Evolutionary conservation across 1,140 invertebrate species (phyloP), one percentile per base, ranked within the genome.

Genomic region (Philaenus spumarius): DNA sequence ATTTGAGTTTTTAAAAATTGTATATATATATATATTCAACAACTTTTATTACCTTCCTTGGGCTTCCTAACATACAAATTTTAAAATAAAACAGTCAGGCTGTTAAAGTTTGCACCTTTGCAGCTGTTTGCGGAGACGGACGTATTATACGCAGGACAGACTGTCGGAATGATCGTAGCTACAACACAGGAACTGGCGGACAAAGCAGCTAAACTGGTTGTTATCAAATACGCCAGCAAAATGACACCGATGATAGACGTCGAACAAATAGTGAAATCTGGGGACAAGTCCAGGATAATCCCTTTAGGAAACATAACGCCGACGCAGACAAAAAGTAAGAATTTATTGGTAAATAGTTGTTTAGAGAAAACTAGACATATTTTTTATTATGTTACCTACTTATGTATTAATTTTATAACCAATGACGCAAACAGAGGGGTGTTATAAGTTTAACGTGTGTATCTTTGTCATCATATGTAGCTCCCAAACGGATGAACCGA

Each of bases 111-210:
- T 30, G 26, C 9, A 4, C 9, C 63, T 23, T 61, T 37, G 4
- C 69, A 78, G 71, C 59, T 77, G 22, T 79, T 84, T 43, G 75
- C 65, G 1, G 71, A 72, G 24, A 68, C 73, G 1, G 69, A 76
- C 45, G 75, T 89, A 0, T 66, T 70, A 1, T 85, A 80, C 65
- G 83, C 85, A 47, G 84, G 85, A 0, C 87, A 91, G 66, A 80
- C 86, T 0, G 62, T 89, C 11, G 90, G 84, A 0, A 62, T 92
- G 1, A 73, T 93, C 1, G 80, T 83, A 0, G 87, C 85, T 0
- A 68, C 76, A 9, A 80, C 74, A 39, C 73, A 80, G 19, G 72
- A 73, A 22, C 60, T 80, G 26, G 86, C 86, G 0, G 68, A 82
- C 1, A 71, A 78, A 22, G 86, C 85, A 4, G 78, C 81, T 1